These are phyloP conservation scores for Germaria angustata DNA, from an alignment of 2,888 invertebrate genomes.

Conservation along the genomic window DNA sequence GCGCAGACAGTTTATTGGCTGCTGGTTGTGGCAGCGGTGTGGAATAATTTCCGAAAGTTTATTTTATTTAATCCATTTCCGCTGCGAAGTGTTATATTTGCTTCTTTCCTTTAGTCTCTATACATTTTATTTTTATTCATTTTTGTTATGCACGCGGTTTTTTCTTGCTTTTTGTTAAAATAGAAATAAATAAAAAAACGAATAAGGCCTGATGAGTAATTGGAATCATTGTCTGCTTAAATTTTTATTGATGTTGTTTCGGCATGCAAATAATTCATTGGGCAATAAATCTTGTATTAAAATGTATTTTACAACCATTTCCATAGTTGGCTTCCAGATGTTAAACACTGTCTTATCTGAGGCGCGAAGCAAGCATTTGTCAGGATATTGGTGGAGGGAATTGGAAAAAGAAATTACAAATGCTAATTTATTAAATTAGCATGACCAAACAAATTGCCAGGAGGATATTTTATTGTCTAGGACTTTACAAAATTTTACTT, in stretches of 20 bases:
- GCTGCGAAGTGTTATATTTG: slow-evolving; percentile 2
- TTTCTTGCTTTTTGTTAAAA: no score
- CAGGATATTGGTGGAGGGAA: neutral
- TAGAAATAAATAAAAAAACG: no score
- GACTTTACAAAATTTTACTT: no score
- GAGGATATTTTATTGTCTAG: slow-evolving; percentile 13
- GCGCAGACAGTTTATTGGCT: slow-evolving; percentile 43
- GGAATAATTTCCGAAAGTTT: slow-evolving; percentile 35
- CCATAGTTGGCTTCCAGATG: slow-evolving; percentile 3
- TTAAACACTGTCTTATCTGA: neutral
- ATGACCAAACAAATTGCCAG: neutral
- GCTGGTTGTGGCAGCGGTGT: neutral
- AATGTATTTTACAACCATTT: slow-evolving; percentile 24
- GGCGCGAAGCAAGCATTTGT: neutral
- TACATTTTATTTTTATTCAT: slow-evolving; percentile 24
- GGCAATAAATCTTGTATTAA: slow-evolving; percentile 47
- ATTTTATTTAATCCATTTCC: slow-evolving; percentile 18
- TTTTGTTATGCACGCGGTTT: neutral
- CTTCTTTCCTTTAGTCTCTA: neutral
- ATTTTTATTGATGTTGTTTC: slow-evolving; percentile 33
- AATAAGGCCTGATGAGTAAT: neutral
- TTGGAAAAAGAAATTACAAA: slow-evolving; percentile 21
- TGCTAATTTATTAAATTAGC: slow-evolving; percentile 28
- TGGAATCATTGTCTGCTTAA: slow-evolving; percentile 51
- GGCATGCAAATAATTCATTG: neutral